phyloP scores from a whole-genome alignment of 2,113 vertebrate genomes.

The Felis chaus region DNA sequence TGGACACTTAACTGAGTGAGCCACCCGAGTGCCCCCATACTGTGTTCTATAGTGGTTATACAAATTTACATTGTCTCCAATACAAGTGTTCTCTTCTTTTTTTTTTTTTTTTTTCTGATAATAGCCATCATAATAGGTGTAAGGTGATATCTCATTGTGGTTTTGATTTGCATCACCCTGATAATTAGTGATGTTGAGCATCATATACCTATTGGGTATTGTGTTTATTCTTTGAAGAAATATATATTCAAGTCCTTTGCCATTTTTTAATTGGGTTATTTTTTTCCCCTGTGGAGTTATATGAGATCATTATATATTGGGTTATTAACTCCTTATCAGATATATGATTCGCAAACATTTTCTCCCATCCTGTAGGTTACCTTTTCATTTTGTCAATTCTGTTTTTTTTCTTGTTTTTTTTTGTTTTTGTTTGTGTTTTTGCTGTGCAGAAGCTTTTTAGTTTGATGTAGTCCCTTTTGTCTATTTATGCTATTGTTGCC shows the following conservation, averaged over 20 bases:
- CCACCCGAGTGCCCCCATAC: no score
- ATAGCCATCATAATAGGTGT: neutral
- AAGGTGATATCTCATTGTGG: neutral
- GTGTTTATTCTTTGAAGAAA: neutral
- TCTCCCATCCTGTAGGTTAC: neutral
- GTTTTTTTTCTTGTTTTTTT: no score
- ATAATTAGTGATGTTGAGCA: neutral
- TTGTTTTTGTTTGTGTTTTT: neutral
- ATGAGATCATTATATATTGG: neutral
- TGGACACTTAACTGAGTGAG: no score
- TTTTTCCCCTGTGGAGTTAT: neutral
- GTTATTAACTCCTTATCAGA: neutral
- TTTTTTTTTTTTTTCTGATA: neutral
- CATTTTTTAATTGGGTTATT: neutral
- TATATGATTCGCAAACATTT: neutral
- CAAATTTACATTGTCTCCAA: neutral
- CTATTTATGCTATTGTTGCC: neutral
- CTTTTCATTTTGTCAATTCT: neutral
- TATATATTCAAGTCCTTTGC: neutral
- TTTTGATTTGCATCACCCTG: neutral
- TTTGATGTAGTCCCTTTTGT: neutral
- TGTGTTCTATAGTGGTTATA: neutral
- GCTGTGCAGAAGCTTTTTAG: neutral
- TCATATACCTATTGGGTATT: neutral
- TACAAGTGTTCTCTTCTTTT: neutral